Conservation (phyloP, 2,797 vertebrate species). For the Pseudomugil tenellus region DNA sequence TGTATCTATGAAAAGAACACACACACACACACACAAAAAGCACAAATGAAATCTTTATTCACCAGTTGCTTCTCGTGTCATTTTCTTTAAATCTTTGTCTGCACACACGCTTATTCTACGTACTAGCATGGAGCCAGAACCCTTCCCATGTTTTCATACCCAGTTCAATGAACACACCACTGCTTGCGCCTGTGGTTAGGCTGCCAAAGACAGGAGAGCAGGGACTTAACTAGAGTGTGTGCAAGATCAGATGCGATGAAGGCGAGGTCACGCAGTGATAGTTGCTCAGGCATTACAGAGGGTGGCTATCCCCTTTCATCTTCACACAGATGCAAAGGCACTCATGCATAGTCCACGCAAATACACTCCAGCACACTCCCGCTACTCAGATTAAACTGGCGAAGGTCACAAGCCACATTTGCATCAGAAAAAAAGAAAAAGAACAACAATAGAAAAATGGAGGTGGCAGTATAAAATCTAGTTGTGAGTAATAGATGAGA, state of each 20-base stretch:
- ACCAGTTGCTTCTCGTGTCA: not conserved
- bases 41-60: slow-evolving; percentile 17
- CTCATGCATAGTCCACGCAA: slow-evolving; percentile 49
- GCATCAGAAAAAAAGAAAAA: slow-evolving; percentile 34
- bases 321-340: slow-evolving; percentile 40
- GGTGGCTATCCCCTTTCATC: slow-evolving; percentile 67
- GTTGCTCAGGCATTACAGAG: slow-evolving; percentile 61
- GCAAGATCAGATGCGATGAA: slow-evolving; percentile 63
- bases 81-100: not conserved
- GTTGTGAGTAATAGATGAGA: slow-evolving; percentile 32
- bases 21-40: not conserved
- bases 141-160: slow-evolving; percentile 13
- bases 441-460: slow-evolving; percentile 8
- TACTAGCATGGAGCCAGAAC: slow-evolving; percentile 2
- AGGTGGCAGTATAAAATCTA: slow-evolving; percentile 27
- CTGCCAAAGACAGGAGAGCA: slow-evolving; percentile 26
- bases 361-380: slow-evolving; percentile 35
- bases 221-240: slow-evolving; percentile 40
- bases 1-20: not conserved
- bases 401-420: slow-evolving; percentile 67
- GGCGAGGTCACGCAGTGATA: slow-evolving; percentile 65
- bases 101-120: not conserved
- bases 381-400: slow-evolving; percentile 51
- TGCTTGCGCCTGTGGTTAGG: slow-evolving; percentile 26
- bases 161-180: slow-evolving; percentile 45